phyloP scores from a whole-genome alignment of 2,797 vertebrate genomes.

The Myripristis jacobus region DNA sequence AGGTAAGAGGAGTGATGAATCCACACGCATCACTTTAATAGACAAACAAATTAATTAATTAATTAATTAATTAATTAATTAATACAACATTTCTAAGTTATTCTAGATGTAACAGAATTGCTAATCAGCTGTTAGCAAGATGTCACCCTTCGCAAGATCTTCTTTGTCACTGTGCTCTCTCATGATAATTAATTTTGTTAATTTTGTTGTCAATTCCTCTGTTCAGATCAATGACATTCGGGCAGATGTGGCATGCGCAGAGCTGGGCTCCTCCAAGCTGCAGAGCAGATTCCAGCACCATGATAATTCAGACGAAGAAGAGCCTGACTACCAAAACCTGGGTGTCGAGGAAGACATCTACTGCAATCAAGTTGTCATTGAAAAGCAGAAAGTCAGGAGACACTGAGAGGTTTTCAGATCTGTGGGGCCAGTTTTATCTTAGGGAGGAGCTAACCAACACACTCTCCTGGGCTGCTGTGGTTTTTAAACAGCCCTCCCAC shows the following conservation, averaged over 20 bases:
- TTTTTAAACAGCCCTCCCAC: no score
- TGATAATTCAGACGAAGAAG: background rate
- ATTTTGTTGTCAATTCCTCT: background rate
- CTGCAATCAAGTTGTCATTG: constrained; percentile 7
- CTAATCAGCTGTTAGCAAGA: no score
- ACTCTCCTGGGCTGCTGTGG: no score
- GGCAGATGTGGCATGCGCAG: accelerated
- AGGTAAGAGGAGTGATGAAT: background rate
- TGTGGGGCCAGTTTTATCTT: no score
- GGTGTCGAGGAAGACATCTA: constrained; percentile 1
- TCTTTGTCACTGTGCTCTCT: background rate
- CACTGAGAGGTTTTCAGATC: background rate
- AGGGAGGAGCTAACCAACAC: no score
- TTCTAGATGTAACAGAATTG: no score
- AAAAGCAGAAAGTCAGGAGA: background rate
- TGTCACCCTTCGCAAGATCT: no score
- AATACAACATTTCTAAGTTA: no score
- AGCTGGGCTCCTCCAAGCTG: background rate
- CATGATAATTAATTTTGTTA: no score
- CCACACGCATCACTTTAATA: no score
- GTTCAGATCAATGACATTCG: constrained; percentile 40
- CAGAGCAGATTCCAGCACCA: background rate
- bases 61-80: no score
- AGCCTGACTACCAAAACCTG: constrained; percentile 16
- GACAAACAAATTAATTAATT: no score